Percentiles rank a stretch among this genome's conserved stretches.
Evolutionary conservation across 2,888 invertebrate genomes (phyloP).

Genomic region (Nomada hirtipes): DNA sequence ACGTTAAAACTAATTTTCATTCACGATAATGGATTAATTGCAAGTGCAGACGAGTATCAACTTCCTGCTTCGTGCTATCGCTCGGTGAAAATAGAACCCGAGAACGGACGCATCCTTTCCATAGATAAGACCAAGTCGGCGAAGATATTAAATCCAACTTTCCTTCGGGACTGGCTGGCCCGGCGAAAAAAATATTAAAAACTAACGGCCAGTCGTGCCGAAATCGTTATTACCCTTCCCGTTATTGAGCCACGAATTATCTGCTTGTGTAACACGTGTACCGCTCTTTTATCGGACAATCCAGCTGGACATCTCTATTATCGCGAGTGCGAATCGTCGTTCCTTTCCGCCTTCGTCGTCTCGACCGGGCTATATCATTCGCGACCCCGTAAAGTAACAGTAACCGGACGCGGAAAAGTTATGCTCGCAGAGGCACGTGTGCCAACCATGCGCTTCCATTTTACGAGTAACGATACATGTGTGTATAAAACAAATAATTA

Average conservation of each 20-base stretch:
- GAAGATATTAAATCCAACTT: no score
- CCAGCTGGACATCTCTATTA: conserved; percentile 61
- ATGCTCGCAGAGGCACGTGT: conserved; percentile 3
- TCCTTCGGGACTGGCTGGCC: no score
- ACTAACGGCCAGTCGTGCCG: not conserved
- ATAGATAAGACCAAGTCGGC: not conserved
- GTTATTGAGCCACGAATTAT: conserved; percentile 52
- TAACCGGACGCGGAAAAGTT: conserved; percentile 23
- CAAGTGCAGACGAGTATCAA: not conserved
- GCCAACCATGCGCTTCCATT: conserved; percentile 17
- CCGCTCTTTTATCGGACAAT: conserved; percentile 51
- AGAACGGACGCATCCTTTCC: no score
- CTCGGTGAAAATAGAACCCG: not conserved
- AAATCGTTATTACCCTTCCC: conserved; percentile 56
- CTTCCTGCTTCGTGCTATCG: conserved; percentile 15
- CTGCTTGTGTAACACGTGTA: conserved; percentile 22
- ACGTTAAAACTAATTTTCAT: conserved; percentile 16
- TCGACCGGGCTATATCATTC: conserved; percentile 15
- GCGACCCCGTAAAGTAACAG: conserved; percentile 51
- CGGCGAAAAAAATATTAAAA: no score
- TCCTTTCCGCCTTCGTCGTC: conserved; percentile 49
- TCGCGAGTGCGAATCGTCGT: conserved; percentile 61
- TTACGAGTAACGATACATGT: no score
- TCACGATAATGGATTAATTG: conserved; percentile 35
- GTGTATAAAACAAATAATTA: no score